These are phyloP conservation scores for Rhinoderma darwinii DNA, from an alignment of 2,113 vertebrate genomes.

Conservation along the genomic window DNA sequence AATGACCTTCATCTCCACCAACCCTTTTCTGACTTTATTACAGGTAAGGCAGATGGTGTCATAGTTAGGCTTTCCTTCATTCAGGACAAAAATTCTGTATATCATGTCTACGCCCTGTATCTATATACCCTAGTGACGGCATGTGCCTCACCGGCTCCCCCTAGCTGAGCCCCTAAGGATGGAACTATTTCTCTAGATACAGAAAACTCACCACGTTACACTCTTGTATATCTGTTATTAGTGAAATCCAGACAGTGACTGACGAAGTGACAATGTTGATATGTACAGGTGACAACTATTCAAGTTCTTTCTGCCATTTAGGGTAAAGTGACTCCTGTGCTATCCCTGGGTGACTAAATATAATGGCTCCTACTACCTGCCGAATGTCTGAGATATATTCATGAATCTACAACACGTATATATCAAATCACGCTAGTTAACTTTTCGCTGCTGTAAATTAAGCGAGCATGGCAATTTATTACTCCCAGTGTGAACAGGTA, in stretches of 20 bases:
- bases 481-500: not conserved
- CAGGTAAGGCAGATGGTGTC: too few species aligned
- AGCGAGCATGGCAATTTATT: not conserved
- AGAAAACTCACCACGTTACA: not conserved
- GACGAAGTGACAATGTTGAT: not conserved
- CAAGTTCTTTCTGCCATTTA: not conserved
- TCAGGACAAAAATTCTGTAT: too few species aligned
- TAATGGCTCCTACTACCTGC: not conserved
- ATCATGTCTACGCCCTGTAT: not conserved
- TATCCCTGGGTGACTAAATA: not conserved
- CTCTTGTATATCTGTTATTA: not conserved
- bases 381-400: not conserved
- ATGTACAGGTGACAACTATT: conserved; percentile 7
- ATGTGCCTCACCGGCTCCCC: not conserved
- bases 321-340: not conserved
- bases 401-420: not conserved
- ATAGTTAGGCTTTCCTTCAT: too few species aligned
- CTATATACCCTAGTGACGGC: too few species aligned
- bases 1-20: too few species aligned
- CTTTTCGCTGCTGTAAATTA: not conserved
- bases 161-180: not conserved
- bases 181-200: not conserved
- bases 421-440: not conserved
- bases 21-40: too few species aligned
- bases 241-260: not conserved